Evolutionary conservation across 1,140 invertebrate genomes (phyloP).

Genomic region (Pentalonia nigronervosa): DNA sequence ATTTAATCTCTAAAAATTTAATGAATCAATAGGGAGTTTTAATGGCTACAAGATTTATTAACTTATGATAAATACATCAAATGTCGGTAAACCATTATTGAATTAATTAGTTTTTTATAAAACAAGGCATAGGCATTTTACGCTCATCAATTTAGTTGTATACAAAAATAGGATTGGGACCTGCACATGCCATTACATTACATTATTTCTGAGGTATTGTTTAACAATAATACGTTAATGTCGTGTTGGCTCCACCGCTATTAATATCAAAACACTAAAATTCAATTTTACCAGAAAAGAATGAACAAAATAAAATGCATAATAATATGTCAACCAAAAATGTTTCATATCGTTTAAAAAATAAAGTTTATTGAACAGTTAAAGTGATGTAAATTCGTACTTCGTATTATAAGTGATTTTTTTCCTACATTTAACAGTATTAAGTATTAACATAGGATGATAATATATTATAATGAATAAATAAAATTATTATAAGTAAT

Average conservation of each 20-base stretch:
- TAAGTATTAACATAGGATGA: background rate
- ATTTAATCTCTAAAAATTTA: background rate
- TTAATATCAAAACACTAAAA: background rate
- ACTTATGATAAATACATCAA: rapidly evolving
- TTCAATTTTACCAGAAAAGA: background rate
- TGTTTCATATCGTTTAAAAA: background rate
- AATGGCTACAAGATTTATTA: background rate
- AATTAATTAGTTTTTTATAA: background rate
- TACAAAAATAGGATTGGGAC: background rate
- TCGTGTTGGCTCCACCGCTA: background rate
- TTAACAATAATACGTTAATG: background rate
- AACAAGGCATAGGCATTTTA: background rate
- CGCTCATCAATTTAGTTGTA: no score
- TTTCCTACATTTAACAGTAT: background rate
- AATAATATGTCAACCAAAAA: background rate
- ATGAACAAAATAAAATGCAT: background rate
- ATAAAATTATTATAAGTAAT: background rate
- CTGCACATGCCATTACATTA: background rate
- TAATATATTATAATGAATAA: background rate
- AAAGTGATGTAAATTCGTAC: no score
- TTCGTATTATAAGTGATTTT: no score
- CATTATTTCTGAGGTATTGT: background rate
- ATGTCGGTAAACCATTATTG: background rate
- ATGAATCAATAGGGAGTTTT: background rate
- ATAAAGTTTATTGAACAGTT: background rate